These are phyloP conservation scores for Halichondria panicea DNA, from an alignment of 37 sponge, comb jelly and placozoan genomes.

Conservation along the genomic window DNA sequence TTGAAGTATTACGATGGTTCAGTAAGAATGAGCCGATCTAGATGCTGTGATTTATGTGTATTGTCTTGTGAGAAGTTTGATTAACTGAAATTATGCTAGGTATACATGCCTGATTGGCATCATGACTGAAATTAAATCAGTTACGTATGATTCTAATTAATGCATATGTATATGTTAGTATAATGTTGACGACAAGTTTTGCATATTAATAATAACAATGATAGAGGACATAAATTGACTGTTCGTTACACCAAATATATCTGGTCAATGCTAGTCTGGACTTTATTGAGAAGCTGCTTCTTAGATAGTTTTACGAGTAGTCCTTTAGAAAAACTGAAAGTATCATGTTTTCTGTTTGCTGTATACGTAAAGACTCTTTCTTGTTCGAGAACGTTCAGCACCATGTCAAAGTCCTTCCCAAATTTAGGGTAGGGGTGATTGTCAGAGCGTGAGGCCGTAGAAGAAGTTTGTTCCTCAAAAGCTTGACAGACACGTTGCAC, in stretches of 20 bases:
- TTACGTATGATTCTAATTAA: not conserved
- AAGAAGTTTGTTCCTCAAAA: conserved; percentile 11
- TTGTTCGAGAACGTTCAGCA: not conserved
- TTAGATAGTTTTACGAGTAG: not conserved
- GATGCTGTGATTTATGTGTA: not conserved
- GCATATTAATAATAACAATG: not conserved
- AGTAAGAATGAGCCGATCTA: not conserved
- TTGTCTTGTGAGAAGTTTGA: conserved; percentile 8
- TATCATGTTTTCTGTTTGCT: not conserved
- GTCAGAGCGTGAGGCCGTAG: conserved; percentile 2
- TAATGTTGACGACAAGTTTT: no score
- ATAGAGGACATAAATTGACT: not conserved
- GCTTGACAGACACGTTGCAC: conserved; percentile 12
- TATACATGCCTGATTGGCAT: not conserved
- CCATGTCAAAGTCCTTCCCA: conserved; percentile 8
- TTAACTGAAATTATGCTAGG: not conserved
- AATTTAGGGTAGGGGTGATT: conserved; percentile 2
- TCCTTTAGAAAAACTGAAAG: conserved; percentile 12
- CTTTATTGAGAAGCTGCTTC: conserved; percentile 1
- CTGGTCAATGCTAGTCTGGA: conserved; percentile 15
- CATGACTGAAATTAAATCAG: not conserved
- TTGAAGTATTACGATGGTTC: not conserved
- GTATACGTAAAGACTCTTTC: conserved; percentile 7
- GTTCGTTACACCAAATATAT: not conserved
- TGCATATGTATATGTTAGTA: not conserved